phyloP scores from a whole-genome alignment of 2,797 vertebrate species.

The Poeciliopsis infans region DNA sequence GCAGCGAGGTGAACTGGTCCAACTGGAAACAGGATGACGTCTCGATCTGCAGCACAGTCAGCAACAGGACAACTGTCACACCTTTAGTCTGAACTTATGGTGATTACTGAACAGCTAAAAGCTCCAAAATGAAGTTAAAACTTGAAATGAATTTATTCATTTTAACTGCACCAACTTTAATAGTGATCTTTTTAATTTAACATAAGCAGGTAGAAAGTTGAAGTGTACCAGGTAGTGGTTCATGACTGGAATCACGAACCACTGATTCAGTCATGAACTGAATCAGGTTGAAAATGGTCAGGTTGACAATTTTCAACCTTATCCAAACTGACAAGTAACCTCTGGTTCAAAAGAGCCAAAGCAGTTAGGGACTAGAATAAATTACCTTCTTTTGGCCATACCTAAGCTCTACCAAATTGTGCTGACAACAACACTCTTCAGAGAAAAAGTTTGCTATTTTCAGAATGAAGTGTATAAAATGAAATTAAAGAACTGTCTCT shows the following conservation, averaged over 20 bases:
- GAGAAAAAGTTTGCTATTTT: neutral
- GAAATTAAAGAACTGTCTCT: neutral
- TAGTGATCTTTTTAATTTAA: neutral
- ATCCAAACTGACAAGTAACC: neutral
- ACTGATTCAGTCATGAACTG: no score
- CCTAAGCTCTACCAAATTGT: neutral
- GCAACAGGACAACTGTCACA: neutral
- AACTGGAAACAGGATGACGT: constrained; percentile 78
- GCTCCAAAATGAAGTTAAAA: neutral
- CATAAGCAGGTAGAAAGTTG: neutral
- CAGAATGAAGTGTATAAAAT: neutral
- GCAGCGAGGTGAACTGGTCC: constrained; percentile 77
- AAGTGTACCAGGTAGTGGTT: neutral
- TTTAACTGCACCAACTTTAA: no score
- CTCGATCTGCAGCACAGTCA: constrained; percentile 67
- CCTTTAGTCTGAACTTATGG: neutral
- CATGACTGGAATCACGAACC: neutral
- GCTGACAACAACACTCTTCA: neutral
- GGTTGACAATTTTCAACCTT: neutral
- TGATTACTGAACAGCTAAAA: neutral
- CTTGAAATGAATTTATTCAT: no score
- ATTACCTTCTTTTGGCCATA: neutral
- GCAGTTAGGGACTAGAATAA: neutral
- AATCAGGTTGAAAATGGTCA: no score
- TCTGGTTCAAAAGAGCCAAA: neutral